Evolutionary conservation across 2,888 invertebrate genomes (phyloP).

Genomic region (Amblyjoppa fuscipennis): DNA sequence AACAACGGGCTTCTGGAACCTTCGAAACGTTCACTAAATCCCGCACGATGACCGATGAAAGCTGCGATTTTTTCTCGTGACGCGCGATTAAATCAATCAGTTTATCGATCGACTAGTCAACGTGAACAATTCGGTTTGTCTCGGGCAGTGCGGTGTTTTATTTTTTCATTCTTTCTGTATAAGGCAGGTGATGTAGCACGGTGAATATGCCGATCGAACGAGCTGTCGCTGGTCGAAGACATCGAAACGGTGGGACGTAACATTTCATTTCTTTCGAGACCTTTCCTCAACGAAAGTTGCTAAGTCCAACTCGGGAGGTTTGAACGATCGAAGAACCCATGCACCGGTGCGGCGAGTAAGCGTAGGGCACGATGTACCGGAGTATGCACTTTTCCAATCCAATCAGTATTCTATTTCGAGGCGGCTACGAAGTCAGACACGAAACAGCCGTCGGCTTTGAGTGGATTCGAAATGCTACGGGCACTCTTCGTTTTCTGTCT

Average conservation of each 20-base stretch:
- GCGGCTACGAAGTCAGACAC: conserved; percentile 63
- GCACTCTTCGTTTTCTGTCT: conserved; percentile 29
- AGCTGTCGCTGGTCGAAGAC: background rate
- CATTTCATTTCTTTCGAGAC: background rate
- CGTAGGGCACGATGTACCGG: conserved; percentile 51
- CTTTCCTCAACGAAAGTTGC: background rate
- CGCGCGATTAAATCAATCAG: too few relatives aligned
- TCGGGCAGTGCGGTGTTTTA: too few relatives aligned
- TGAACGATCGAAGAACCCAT: conserved; percentile 38
- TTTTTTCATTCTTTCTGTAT: background rate
- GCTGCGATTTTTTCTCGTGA: too few relatives aligned
- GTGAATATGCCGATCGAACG: background rate
- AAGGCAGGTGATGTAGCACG: background rate
- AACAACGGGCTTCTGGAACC: too few relatives aligned
- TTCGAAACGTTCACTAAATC: too few relatives aligned
- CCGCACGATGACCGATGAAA: too few relatives aligned
- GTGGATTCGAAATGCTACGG: conserved; percentile 62
- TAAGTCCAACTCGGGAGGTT: background rate
- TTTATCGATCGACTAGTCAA: too few relatives aligned
- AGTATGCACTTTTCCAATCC: conserved; percentile 66
- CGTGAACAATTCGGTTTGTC: too few relatives aligned
- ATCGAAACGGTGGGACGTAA: background rate
- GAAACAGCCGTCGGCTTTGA: conserved; percentile 66
- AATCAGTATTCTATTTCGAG: conserved; percentile 70
- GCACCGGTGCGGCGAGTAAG: conserved; percentile 12